Evolutionary conservation across 2,113 vertebrate genomes (phyloP).

Genomic region (Perca schrenkii): DNA sequence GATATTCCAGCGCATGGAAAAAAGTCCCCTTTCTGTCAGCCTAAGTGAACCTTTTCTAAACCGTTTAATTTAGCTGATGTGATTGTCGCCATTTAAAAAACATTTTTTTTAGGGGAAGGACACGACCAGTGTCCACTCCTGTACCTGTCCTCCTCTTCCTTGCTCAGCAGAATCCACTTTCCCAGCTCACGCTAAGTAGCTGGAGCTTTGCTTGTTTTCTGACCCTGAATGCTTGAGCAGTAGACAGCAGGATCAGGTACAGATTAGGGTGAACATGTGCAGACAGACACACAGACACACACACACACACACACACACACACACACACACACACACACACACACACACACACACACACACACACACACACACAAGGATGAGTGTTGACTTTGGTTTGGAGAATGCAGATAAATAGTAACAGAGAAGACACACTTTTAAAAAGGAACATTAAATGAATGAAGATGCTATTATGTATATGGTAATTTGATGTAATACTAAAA

Average conservation of each 20-base stretch:
- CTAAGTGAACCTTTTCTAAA: background rate
- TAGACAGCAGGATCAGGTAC: slow-evolving; percentile 61
- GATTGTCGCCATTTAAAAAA: background rate
- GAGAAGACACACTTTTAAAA: background rate
- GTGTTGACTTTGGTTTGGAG: slow-evolving; percentile 1
- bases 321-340: slow-evolving; percentile 10
- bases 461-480: background rate
- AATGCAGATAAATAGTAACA: background rate
- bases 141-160: slow-evolving; percentile 34
- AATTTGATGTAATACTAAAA: background rate
- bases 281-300: slow-evolving; percentile 20
- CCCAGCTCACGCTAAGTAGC: slow-evolving; percentile 77
- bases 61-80: background rate
- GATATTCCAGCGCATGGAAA: background rate
- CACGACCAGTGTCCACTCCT: slow-evolving; percentile 3
- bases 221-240: slow-evolving; percentile 62
- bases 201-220: slow-evolving; percentile 76
- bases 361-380: slow-evolving; percentile 4
- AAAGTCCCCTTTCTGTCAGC: slow-evolving; percentile 3
- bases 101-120: background rate
- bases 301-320: slow-evolving; percentile 16
- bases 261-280: slow-evolving; percentile 66
- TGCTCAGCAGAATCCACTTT: slow-evolving; percentile 75
- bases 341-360: slow-evolving; percentile 16
- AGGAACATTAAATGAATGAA: background rate